Evolutionary conservation across 2,113 vertebrate species (phyloP).

Genomic region (Tragelaphus strepsiceros): DNA sequence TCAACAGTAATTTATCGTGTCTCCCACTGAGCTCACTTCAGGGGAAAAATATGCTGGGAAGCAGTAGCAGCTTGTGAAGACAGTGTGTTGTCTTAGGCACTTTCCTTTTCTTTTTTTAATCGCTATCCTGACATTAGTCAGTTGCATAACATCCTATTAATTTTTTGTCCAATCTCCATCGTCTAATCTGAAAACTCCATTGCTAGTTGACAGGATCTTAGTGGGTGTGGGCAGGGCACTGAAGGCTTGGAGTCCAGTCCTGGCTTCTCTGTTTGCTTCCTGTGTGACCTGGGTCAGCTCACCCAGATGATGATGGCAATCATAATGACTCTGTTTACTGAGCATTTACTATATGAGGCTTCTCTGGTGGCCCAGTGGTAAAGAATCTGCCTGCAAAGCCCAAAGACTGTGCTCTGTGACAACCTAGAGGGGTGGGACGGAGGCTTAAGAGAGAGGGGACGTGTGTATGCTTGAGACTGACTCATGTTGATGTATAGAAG

Average conservation of each 20-base stretch:
- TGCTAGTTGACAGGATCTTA: neutral
- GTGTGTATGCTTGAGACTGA: neutral
- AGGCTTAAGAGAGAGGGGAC: neutral
- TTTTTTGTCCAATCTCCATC: neutral
- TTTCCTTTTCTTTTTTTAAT: neutral
- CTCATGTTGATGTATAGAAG: neutral
- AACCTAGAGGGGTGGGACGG: neutral
- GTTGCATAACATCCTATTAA: neutral
- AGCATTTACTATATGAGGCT: neutral
- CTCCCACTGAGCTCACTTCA: neutral
- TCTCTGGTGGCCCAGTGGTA: neutral
- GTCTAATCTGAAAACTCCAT: neutral
- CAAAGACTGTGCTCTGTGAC: neutral
- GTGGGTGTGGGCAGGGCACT: neutral
- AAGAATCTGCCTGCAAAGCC: neutral
- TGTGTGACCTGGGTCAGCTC: neutral
- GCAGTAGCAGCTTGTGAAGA: rapidly evolving
- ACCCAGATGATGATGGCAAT: neutral
- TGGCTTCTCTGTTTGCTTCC: neutral
- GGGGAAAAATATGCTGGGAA: neutral
- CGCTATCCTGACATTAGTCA: neutral
- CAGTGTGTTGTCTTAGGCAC: neutral
- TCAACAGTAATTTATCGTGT: neutral
- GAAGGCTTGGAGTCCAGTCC: neutral
- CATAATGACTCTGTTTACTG: neutral